Percentiles rank a stretch among this genome's conserved stretches.
Evolutionary conservation across 2,888 invertebrate genomes (phyloP).

Genomic region (Rhingia rostrata): DNA sequence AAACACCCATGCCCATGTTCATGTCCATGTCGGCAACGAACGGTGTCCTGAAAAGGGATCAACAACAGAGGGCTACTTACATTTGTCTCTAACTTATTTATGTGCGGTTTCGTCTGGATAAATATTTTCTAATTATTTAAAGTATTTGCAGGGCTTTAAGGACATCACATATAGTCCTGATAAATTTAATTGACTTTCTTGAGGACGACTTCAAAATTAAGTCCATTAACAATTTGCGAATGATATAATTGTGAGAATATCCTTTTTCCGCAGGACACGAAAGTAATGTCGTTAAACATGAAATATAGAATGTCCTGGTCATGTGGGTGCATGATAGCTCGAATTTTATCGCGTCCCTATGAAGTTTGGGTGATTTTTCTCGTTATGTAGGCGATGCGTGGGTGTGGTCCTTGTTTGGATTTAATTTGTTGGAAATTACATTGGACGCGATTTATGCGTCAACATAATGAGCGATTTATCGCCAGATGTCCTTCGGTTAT

Average conservation of each 20-base stretch:
- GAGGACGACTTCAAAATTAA: too few relatives aligned
- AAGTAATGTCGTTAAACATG: slow-evolving; percentile 4
- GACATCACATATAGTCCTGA: slow-evolving; percentile 24
- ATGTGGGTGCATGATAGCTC: neutral
- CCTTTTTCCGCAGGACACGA: neutral
- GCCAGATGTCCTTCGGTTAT: slow-evolving; percentile 40
- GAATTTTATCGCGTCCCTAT: slow-evolving; percentile 13
- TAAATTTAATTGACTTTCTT: slow-evolving; percentile 22
- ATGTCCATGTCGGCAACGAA: too few relatives aligned
- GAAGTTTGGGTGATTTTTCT: slow-evolving; percentile 3
- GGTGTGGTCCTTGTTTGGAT: slow-evolving; percentile 13
- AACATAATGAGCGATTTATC: slow-evolving; percentile 51
- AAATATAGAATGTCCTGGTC: neutral
- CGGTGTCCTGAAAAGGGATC: slow-evolving; percentile 23
- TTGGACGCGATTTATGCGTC: slow-evolving; percentile 16
- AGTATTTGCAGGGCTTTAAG: slow-evolving; percentile 45
- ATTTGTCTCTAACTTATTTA: slow-evolving; percentile 49
- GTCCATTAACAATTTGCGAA: too few relatives aligned
- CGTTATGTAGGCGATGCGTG: slow-evolving; percentile 11
- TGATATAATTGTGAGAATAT: too few relatives aligned
- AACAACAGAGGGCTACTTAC: slow-evolving; percentile 23
- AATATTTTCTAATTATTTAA: slow-evolving; percentile 49
- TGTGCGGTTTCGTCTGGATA: slow-evolving; percentile 28
- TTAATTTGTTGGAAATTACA: slow-evolving; percentile 28
- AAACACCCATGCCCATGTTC: slow-evolving; percentile 5